Base-by-base conservation (phyloP, 2,797 vertebrate genomes). In the Mormyrops attenuatus region DNA sequence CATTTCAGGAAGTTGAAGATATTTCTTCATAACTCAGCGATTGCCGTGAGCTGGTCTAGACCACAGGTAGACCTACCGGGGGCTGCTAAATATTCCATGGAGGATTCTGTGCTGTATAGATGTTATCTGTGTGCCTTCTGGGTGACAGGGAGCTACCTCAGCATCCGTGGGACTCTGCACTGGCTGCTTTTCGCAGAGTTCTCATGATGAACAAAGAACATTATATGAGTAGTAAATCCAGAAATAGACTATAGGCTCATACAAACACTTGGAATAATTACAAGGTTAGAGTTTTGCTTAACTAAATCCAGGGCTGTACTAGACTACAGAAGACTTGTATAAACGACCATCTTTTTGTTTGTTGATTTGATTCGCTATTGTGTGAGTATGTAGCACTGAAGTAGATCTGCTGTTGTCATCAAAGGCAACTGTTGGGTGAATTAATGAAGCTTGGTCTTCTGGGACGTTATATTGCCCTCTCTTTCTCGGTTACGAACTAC, bases 121-220 rank as follows among this genome's bases (percentile, higher is more conserved):
- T 47, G 34, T 17, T n/a, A 57, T 30, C 34, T 41, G 38, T 50
- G 41, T 85, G 47, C 49, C 7, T 7, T 47, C 26, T 55, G 50
- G 82, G 17, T 77, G 60, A 66, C 60, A 9, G 20, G 15, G 26
- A 69, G 87, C 38, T 38, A 86, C 22, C 41, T 88, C 50, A 66
- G 17, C 55, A 20, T 17, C 26, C 9, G 2, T 44, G 17, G 17
- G 13, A 6, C 22, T 60, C 50, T 17, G 44, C 11, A 88, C 73
- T 84, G 17, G 50, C 89, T 30, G 73, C 5, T 53, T 38, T 88
- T 88, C n/a, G 30, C 89, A 90, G 55, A 89, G 52, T 49, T 90
- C 87, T 82, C 69, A 15, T 47, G 69, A 88, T 90, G 50, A 90
- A 90, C 91, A 92, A 90, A 90, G 85, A 89, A 86, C 52, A 89